These are phyloP conservation scores for Coelopa frigida DNA, from an alignment of 1,140 invertebrate genomes.

Conservation along the genomic window DNA sequence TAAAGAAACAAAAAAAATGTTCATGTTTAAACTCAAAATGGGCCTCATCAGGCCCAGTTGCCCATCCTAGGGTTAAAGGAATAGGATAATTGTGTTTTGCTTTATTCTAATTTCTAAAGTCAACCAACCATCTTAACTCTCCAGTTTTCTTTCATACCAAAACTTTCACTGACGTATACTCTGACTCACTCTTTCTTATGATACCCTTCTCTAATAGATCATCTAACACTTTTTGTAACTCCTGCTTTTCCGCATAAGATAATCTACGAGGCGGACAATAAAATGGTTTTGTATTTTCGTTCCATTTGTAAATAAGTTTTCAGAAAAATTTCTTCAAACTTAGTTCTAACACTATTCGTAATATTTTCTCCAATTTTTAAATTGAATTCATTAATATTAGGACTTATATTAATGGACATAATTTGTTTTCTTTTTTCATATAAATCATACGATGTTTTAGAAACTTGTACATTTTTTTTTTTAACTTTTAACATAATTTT, in stretches of 20 bases:
- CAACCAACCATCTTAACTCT: slow-evolving; percentile 17
- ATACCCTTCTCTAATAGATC: too few relatives aligned
- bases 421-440: neutral
- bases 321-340: neutral
- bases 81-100: slow-evolving; percentile 23
- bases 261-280: neutral
- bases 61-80: too few relatives aligned
- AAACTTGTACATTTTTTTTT: neutral
- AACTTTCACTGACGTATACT: slow-evolving; percentile 24
- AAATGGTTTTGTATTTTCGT: neutral
- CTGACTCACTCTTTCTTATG: too few relatives aligned
- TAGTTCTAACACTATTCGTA: neutral
- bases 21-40: too few relatives aligned
- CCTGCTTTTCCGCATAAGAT: too few relatives aligned
- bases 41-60: too few relatives aligned
- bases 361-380: slow-evolving; percentile 1
- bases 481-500: neutral
- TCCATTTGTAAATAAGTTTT: neutral
- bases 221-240: too few relatives aligned
- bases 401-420: neutral
- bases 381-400: neutral
- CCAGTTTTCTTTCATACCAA: slow-evolving; percentile 23
- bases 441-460: neutral
- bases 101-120: slow-evolving; percentile 17
- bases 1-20: too few relatives aligned